phyloP scores from a whole-genome alignment of 2,113 vertebrate genomes.

The Pygoscelis adeliae region DNA sequence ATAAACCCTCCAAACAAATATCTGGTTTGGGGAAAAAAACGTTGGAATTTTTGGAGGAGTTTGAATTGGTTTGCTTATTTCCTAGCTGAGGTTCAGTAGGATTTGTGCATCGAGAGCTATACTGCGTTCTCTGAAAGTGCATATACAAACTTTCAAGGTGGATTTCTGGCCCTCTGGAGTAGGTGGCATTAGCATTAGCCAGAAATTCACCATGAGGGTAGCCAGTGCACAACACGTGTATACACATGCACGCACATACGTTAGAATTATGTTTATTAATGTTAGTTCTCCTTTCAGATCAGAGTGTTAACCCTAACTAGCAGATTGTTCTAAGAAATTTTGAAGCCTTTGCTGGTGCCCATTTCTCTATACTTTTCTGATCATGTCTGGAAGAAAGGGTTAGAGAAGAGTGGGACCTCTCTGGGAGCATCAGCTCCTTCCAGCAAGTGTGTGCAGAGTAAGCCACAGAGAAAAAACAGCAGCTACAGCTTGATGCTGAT shows the following conservation, averaged over 20 bases:
- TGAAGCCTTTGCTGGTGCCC: neutral
- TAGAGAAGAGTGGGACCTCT: neutral
- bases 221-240: neutral
- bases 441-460: neutral
- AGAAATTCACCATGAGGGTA: neutral
- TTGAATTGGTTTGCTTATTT: neutral
- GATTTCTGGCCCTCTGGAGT: neutral
- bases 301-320: neutral
- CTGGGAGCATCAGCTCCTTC: neutral
- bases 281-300: neutral
- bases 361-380: neutral
- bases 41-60: neutral
- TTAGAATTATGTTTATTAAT: neutral
- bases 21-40: fast-evolving
- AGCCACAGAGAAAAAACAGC: neutral
- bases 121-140: neutral
- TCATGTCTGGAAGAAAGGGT: neutral
- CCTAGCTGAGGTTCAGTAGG: neutral
- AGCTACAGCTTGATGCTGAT: neutral
- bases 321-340: neutral
- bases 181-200: neutral
- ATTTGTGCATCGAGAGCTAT: neutral
- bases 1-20: neutral
- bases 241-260: fast-evolving
- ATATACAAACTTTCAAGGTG: neutral